These are phyloP conservation scores for Rhagologus leucostigma DNA, from an alignment of 2,113 vertebrate genomes.

Conservation along the genomic window DNA sequence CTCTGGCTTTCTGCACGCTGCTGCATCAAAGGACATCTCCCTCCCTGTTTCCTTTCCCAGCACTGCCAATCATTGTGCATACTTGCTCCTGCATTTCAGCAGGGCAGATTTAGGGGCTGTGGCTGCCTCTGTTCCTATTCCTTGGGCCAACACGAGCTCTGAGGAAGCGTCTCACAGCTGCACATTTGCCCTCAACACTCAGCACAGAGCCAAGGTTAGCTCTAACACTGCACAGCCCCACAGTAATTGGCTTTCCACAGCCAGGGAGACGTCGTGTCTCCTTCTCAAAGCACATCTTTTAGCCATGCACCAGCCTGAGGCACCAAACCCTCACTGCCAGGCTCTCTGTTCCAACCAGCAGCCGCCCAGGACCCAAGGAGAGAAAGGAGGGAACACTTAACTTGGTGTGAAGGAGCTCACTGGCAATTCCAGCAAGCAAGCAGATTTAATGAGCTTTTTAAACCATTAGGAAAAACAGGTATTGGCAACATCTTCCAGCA, in stretches of 20 bases:
- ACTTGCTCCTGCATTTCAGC: background rate
- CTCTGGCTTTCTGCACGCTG: background rate
- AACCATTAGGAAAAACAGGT: background rate
- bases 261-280: background rate
- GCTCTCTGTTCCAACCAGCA: background rate
- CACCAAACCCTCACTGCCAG: background rate
- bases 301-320: background rate
- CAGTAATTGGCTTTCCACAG: background rate
- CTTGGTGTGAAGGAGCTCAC: background rate
- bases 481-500: background rate
- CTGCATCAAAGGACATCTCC: background rate
- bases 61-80: background rate
- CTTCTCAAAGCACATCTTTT: background rate
- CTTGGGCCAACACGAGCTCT: background rate
- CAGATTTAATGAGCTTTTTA: background rate
- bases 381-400: background rate
- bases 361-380: background rate
- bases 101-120: background rate
- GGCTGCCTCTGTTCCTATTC: background rate
- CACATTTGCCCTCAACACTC: background rate
- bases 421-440: background rate
- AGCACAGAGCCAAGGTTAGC: background rate
- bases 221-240: background rate
- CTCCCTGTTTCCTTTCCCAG: background rate
- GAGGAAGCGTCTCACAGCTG: background rate